Evolutionary conservation across 2,797 vertebrate genomes (phyloP).

Genomic region (Mormyrops attenuatus): DNA sequence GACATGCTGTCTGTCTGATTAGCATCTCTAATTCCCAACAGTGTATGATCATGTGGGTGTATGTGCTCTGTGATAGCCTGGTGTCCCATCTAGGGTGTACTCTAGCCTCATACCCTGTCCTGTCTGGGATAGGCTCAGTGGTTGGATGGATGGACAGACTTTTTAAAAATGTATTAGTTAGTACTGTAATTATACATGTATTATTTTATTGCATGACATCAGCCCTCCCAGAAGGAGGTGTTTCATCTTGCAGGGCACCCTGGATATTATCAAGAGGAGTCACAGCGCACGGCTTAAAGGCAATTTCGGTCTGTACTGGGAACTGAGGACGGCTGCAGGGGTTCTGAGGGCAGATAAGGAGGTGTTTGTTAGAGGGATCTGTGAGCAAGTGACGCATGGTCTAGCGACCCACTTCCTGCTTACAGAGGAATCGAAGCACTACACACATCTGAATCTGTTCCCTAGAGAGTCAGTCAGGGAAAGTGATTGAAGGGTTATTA

Average conservation of each 20-base stretch:
- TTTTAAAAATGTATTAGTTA: neutral
- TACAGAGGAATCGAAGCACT: neutral
- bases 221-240: neutral
- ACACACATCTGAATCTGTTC: neutral
- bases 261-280: neutral
- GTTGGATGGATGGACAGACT: neutral
- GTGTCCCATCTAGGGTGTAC: neutral
- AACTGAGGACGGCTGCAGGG: neutral
- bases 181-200: neutral
- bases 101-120: neutral
- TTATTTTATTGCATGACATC: neutral
- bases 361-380: neutral
- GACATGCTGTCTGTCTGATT: neutral
- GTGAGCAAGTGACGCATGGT: neutral
- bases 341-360: neutral
- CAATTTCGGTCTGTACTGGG: neutral
- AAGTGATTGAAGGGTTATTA: neutral
- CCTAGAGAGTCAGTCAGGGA: neutral
- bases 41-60: neutral
- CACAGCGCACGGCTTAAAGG: neutral
- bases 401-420: neutral
- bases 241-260: neutral
- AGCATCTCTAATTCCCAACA: neutral
- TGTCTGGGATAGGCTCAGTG: neutral
- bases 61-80: neutral